These are phyloP conservation scores for Hyperoplus lanceolatus DNA, from an alignment of 2,797 vertebrate genomes.

Conservation along the genomic window DNA sequence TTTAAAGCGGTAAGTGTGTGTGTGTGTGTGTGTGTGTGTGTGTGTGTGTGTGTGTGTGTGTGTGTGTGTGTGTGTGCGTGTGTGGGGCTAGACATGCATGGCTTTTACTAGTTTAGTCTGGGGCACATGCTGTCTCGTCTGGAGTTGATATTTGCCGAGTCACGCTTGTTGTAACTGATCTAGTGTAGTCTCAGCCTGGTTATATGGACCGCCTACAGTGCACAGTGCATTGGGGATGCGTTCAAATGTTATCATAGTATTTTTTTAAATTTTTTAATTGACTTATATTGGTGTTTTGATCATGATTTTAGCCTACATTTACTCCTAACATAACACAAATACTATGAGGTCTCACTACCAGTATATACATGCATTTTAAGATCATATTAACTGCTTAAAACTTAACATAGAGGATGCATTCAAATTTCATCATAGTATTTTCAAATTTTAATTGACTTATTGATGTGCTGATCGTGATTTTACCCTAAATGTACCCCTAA, in stretches of 20 bases:
- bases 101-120: conserved; percentile 1
- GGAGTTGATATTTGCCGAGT: conserved; percentile 70
- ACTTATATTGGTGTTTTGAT: background rate
- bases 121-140: conserved; percentile 28
- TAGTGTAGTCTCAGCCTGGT: background rate
- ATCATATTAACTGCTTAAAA: too few relatives aligned
- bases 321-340: background rate
- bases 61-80: background rate
- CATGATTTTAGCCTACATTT: background rate
- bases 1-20: conserved; percentile 55
- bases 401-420: background rate
- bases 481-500: background rate
- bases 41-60: too few relatives aligned
- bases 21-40: too few relatives aligned
- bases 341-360: too few relatives aligned
- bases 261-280: background rate
- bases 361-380: too few relatives aligned
- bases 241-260: too few relatives aligned
- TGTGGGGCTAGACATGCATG: conserved; percentile 7
- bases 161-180: conserved; percentile 58
- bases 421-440: rapidly evolving
- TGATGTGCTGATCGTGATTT: background rate
- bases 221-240: too few relatives aligned
- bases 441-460: background rate
- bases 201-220: background rate